Percentiles rank a stretch among this genome's conserved stretches.
phyloP scores from a whole-genome alignment of 1,140 invertebrate genomes.

The Zaprionus gabonicus region DNA sequence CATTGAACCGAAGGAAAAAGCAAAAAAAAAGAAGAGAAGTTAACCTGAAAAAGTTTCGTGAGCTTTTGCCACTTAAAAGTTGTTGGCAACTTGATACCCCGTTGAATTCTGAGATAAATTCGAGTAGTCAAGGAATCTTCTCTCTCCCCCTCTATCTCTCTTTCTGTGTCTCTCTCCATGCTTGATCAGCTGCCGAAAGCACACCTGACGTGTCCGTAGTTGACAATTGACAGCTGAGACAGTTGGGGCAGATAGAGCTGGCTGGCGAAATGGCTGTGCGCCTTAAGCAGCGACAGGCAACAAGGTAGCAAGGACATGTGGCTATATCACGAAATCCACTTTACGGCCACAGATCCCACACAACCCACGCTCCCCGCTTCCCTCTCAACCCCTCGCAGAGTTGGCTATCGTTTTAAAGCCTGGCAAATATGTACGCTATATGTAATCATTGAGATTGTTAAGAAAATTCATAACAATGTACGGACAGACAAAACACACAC shows the following conservation, averaged over 20 bases:
- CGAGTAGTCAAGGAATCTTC: not conserved
- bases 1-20: not conserved
- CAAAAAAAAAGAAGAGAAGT: not conserved
- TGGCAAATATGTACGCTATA: slow-evolving; percentile 45
- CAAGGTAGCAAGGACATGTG: slow-evolving; percentile 31
- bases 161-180: not conserved
- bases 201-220: not conserved
- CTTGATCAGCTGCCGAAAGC: slow-evolving; percentile 6
- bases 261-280: slow-evolving; percentile 7
- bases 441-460: slow-evolving; percentile 53
- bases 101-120: not conserved
- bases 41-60: not conserved
- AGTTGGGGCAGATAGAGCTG: slow-evolving; percentile 1
- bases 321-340: slow-evolving; percentile 44
- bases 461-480: slow-evolving; percentile 66
- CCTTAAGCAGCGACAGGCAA: slow-evolving; percentile 16
- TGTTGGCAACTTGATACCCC: not conserved
- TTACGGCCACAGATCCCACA: slow-evolving; percentile 19
- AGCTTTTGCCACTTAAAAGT: slow-evolving; percentile 1
- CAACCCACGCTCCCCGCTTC: not conserved
- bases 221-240: slow-evolving; percentile 3
- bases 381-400: slow-evolving; percentile 22
- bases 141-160: not conserved
- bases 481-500: slow-evolving; percentile 3
- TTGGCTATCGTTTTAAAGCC: slow-evolving; percentile 48